Percentiles rank a stretch among this genome's conserved stretches.
These are phyloP conservation scores for Scaptomyza graminum DNA, from an alignment of 1,140 invertebrate genomes.

Conservation along the genomic window DNA sequence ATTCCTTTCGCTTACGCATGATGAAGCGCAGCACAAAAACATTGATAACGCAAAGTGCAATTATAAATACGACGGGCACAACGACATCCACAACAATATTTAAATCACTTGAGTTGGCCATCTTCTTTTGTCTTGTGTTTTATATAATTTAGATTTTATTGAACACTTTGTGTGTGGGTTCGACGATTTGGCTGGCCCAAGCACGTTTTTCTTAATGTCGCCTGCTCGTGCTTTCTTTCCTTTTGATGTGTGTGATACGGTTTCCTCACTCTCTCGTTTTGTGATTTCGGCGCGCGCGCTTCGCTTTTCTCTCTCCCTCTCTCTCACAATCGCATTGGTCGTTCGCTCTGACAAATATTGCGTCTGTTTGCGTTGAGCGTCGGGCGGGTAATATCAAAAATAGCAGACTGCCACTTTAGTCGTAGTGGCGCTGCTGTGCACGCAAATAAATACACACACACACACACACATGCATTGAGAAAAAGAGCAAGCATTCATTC, in stretches of 20 bases:
- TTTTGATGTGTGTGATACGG: conserved; percentile 65
- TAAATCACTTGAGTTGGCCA: conserved; percentile 49
- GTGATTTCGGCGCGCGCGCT: conserved; percentile 18
- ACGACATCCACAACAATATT: conserved; percentile 63
- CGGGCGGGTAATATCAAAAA: conserved; percentile 63
- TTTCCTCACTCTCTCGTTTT: conserved; percentile 19
- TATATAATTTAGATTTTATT: conserved; percentile 54
- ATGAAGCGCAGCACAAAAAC: conserved; percentile 58
- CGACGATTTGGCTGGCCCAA: conserved; percentile 20
- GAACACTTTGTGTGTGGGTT: too few species aligned
- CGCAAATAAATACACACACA: conserved; percentile 33
- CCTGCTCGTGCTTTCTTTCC: conserved; percentile 74
- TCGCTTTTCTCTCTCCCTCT: conserved; percentile 4
- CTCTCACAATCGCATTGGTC: conserved; percentile 1
- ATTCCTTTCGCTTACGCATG: conserved; percentile 55
- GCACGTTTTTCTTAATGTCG: conserved; percentile 69
- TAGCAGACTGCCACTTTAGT: conserved; percentile 29
- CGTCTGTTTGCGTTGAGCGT: conserved; percentile 57
- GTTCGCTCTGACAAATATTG: neutral
- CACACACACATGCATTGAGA: neutral
- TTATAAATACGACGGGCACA: conserved; percentile 51
- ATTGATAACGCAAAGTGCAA: conserved; percentile 56
- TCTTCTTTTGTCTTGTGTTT: conserved; percentile 29
- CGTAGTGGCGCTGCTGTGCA: neutral
- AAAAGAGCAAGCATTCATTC: neutral